Percentiles rank a stretch among this genome's conserved stretches.
phyloP scores from a whole-genome alignment of 2,888 invertebrate genomes.

The Tiliacea citrago region DNA sequence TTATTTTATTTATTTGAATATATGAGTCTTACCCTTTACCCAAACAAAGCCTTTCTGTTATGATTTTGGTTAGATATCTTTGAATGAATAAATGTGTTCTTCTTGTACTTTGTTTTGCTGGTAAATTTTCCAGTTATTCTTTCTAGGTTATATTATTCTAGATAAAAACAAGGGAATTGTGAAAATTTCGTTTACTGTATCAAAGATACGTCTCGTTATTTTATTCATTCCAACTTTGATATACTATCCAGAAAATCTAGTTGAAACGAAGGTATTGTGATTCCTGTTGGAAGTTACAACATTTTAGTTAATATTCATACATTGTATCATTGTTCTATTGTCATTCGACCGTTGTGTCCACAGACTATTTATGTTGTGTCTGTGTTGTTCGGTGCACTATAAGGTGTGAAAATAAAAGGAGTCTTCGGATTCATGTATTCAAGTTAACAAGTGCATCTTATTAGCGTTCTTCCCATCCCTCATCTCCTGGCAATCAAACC shows the following conservation, averaged over 20 bases:
- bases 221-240: background rate
- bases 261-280: background rate
- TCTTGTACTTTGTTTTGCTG: background rate
- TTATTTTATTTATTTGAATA: slow-evolving; percentile 57
- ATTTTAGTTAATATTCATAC: no score
- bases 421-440: no score
- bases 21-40: slow-evolving; percentile 39
- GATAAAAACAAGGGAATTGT: background rate
- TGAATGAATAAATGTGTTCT: background rate
- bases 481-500: no score
- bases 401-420: background rate
- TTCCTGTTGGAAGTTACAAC: no score
- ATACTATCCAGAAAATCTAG: background rate
- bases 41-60: background rate
- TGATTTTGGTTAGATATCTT: slow-evolving; percentile 16
- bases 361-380: no score
- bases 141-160: background rate
- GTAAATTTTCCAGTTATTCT: background rate
- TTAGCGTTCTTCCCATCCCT: no score
- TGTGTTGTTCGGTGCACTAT: no score
- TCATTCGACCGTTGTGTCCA: no score
- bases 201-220: background rate
- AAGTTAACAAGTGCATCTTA: no score
- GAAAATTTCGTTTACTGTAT: background rate
- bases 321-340: no score